Conservation (phyloP, 2,888 invertebrate species). For the Adineta ricciae region DNA sequence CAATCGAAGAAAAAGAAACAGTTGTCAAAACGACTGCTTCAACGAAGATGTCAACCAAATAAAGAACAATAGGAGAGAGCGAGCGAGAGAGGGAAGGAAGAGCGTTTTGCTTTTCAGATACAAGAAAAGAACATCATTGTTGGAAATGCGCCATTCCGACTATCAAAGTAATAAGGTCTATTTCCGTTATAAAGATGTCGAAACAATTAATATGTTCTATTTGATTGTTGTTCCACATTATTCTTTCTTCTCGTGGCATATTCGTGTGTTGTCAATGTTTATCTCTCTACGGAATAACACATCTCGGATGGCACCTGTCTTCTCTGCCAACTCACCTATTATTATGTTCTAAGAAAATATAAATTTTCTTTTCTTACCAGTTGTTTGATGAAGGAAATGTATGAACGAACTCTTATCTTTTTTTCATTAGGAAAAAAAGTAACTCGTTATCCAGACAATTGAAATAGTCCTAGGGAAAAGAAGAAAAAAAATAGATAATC, state of each 20-base stretch:
- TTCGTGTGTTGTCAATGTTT: not conserved
- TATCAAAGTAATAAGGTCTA: not conserved
- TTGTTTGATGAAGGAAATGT: not conserved
- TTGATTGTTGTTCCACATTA: not conserved
- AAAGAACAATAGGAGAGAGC: not conserved
- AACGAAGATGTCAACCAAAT: not conserved
- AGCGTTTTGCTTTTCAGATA: not conserved
- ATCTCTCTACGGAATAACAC: not conserved
- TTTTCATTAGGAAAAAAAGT: not conserved
- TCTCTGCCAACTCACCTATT: not conserved
- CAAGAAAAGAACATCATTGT: not conserved
- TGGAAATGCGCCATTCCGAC: not conserved
- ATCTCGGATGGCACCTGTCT: not conserved
- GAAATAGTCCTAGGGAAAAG: not conserved
- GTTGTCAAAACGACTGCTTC: not conserved
- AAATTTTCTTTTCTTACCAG: not conserved
- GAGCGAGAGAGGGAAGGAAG: too few species aligned
- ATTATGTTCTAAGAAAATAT: not conserved
- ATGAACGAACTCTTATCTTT: not conserved
- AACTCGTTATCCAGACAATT: not conserved
- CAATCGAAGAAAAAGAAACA: slow-evolving; percentile 1
- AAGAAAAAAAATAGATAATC: not conserved
- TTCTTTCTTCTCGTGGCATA: not conserved
- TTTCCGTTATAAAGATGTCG: not conserved
- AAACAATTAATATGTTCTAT: not conserved